These are phyloP conservation scores for Proterorhinus semilunaris DNA, from an alignment of 2,113 vertebrate genomes.

Conservation along the genomic window DNA sequence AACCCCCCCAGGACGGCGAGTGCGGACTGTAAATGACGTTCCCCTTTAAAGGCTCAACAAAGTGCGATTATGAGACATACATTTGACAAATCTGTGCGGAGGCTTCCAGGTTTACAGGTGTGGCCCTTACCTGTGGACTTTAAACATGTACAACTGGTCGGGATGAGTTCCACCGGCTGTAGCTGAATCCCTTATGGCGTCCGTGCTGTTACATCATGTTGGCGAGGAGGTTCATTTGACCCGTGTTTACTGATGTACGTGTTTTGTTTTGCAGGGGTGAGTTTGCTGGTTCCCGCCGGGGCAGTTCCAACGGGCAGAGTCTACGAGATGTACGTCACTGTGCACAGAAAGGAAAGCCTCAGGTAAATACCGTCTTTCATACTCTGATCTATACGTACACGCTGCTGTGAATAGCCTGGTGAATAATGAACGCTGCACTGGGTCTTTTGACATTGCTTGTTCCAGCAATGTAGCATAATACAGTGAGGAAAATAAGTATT, in stretches of 20 bases:
- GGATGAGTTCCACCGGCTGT: too few relatives aligned
- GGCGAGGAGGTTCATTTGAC: conserved; percentile 1
- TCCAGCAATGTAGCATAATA: too few relatives aligned
- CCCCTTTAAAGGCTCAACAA: too few relatives aligned
- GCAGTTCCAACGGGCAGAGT: conserved; percentile 93
- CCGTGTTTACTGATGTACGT: not conserved
- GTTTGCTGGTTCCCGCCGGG: conserved; percentile 95
- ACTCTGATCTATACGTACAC: conserved; percentile 18
- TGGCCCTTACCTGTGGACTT: too few relatives aligned
- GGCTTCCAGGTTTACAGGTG: too few relatives aligned
- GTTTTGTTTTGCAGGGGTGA: conserved; percentile 83
- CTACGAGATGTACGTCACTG: conserved; percentile 98
- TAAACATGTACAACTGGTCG: too few relatives aligned
- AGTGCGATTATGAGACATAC: too few relatives aligned
- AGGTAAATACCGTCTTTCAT: conserved; percentile 77
- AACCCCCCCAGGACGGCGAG: not conserved
- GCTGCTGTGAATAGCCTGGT: too few relatives aligned
- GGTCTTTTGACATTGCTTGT: too few relatives aligned
- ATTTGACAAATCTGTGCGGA: too few relatives aligned
- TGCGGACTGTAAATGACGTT: not conserved
- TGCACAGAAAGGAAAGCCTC: conserved; percentile 96
- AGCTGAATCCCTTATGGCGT: not conserved
- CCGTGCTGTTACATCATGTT: not conserved
- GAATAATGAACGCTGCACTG: too few relatives aligned
- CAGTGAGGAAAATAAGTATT: too few relatives aligned